phyloP scores from a whole-genome alignment of 1,140 invertebrate species.

The Drosophila persimilis region DNA sequence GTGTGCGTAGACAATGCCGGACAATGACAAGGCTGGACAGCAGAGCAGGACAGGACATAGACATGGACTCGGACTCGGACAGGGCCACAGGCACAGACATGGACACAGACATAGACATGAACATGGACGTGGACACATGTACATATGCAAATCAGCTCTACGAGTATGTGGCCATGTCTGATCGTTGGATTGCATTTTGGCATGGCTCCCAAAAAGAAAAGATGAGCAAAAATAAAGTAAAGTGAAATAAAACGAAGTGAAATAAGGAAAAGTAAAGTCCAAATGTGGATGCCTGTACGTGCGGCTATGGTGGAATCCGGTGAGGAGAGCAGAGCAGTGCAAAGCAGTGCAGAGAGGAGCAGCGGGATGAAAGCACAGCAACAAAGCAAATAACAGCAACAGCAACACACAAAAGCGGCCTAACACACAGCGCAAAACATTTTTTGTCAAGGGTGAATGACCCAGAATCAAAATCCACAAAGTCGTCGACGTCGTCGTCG shows the following conservation, averaged over 20 bases:
- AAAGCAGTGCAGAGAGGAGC: neutral
- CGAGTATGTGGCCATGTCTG: constrained; percentile 2
- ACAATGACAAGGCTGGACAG: constrained; percentile 45
- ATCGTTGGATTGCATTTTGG: constrained; percentile 55
- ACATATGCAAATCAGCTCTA: too few species aligned
- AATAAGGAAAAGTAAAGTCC: constrained; percentile 34
- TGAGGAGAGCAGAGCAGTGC: neutral
- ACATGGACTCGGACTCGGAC: constrained; percentile 1
- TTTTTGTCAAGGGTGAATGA: constrained; percentile 81
- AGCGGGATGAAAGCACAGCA: constrained; percentile 19
- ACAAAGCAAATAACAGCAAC: constrained; percentile 47
- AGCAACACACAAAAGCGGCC: constrained; percentile 69
- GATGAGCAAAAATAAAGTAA: constrained; percentile 30
- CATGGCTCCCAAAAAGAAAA: constrained; percentile 31
- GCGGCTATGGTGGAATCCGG: constrained; percentile 41
- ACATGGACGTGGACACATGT: constrained; percentile 21
- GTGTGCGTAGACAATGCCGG: constrained; percentile 44
- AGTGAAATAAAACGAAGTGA: constrained; percentile 35
- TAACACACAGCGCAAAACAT: constrained; percentile 76
- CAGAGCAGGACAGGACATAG: constrained; percentile 16
- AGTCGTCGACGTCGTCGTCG: constrained; percentile 57
- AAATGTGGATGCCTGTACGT: constrained; percentile 73
- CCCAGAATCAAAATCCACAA: constrained; percentile 81
- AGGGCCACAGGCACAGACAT: constrained; percentile 20
- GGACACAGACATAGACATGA: constrained; percentile 28